Base-by-base conservation (phyloP, 2,113 vertebrate genomes). In the Sus scrofa region DNA sequence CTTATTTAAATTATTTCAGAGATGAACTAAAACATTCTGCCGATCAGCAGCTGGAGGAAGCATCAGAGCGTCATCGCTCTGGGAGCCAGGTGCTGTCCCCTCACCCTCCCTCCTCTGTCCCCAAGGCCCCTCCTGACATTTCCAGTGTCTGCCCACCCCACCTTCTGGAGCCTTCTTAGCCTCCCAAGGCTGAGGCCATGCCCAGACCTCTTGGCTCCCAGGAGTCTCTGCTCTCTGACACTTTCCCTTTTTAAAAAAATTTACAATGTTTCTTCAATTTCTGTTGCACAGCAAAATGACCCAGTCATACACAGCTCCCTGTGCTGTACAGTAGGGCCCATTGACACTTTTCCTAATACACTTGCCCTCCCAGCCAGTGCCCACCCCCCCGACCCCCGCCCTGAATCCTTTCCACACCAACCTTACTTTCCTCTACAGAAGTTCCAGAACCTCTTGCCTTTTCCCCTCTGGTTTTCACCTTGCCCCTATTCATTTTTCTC, bases 401-500 rank as follows among this genome's bases (percentile, higher is more conserved):
- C 62, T 89, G 11, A 71, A 60, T 52, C 22, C 0, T 34, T 65
- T 95, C 60, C 44, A 73, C 8, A 30, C 5, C 16, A 10, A 3
- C 34, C 73, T 52, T 62, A 37, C 32, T 74, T 68, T 65, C 50
- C 39, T 75, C 18, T 26, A 50, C 62, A 82, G 87, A 63, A 70
- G 79, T 91, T 68, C 65, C 39, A 62, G 63, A 63, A 22, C 37
- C n/a, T 71, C 79, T 79, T 71, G 3, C 11, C 32, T 62, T n/a
- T 50, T 26, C 30, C 12, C 2, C 5, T 54, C 68, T 54, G 37
- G 27, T n/a, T 58, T 94, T 67, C 44, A 37, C 5, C 24, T 74
- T 68, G 22, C 24, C 50, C 70, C 9, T 77, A 13, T 84, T 95
- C 95, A 18, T n/a, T 60, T 92, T 86, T 82, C 52, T 94, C 15